Evolutionary conservation across 2,113 vertebrate genomes (phyloP).

Genomic region (Oophaga pumilio): DNA sequence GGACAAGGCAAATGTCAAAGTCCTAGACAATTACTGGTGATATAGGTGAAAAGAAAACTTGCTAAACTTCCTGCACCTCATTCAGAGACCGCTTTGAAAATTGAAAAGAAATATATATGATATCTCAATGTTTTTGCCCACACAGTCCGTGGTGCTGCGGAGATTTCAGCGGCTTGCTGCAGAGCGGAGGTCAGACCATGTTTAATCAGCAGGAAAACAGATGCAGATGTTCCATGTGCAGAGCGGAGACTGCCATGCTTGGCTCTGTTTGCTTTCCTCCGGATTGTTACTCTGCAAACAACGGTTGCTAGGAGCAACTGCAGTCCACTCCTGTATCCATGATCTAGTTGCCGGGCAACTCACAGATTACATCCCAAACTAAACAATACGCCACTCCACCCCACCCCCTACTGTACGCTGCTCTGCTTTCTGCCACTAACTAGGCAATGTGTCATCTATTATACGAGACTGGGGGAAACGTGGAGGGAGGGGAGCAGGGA

Average conservation of each 20-base stretch:
- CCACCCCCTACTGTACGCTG: conserved; percentile 63
- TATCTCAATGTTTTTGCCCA: no score
- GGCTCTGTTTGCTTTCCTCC: conserved; percentile 82
- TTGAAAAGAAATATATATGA: no score
- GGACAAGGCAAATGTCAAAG: no score
- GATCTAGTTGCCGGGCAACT: conserved; percentile 88
- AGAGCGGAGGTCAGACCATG: conserved; percentile 16
- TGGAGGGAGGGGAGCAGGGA: background rate
- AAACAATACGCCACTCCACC: conserved; percentile 90
- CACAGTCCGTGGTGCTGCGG: no score
- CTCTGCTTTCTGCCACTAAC: conserved; percentile 62
- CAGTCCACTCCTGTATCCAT: conserved; percentile 88
- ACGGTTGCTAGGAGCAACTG: conserved; percentile 88
- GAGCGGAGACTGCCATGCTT: conserved; percentile 69
- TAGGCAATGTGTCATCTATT: conserved; percentile 90
- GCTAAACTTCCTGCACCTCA: no score
- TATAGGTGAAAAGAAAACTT: no score
- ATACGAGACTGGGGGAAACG: conserved; percentile 69
- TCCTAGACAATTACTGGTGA: no score
- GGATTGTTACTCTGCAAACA: conserved; percentile 95
- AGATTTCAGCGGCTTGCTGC: background rate
- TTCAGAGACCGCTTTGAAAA: no score
- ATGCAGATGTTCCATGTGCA: conserved; percentile 91
- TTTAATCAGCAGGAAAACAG: conserved; percentile 79
- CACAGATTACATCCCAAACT: conserved; percentile 94